Percentiles rank a stretch among this genome's conserved stretches.
These are phyloP conservation scores for Pogoniulus pusillus DNA, from an alignment of 2,797 vertebrate species.

Conservation along the genomic window DNA sequence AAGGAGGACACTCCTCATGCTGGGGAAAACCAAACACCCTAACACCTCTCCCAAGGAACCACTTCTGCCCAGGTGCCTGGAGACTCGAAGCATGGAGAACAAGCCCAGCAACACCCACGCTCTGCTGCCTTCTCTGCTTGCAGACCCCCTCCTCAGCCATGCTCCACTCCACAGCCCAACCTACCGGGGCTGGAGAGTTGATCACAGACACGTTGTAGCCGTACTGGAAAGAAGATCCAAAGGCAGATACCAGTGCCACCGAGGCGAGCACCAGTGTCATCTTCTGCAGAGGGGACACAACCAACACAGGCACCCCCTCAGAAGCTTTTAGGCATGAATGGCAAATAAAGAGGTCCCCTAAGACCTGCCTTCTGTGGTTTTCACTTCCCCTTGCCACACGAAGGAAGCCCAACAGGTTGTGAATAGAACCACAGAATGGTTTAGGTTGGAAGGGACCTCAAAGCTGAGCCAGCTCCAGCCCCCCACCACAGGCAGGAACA, in stretches of 20 bases:
- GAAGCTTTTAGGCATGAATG: not conserved
- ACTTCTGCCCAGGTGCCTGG: fast-evolving
- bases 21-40: not conserved
- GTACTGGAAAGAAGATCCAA: conserved; percentile 97
- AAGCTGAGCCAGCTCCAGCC: no score
- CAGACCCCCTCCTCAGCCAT: not conserved
- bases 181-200: conserved; percentile 88
- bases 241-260: conserved; percentile 82
- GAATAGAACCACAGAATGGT: no score
- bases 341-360: not conserved
- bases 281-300: conserved; percentile 71
- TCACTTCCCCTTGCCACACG: not conserved
- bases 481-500: no score
- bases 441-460: no score
- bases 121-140: fast-evolving
- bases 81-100: fast-evolving
- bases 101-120: fast-evolving
- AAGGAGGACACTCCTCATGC: not conserved
- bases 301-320: not conserved
- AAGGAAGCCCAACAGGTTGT: not conserved
- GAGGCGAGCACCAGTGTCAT: conserved; percentile 78
- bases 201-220: conserved; percentile 92
- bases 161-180: not conserved
- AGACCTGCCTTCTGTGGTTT: not conserved
- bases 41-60: not conserved